Base-by-base conservation (phyloP, 30 jellyfish, hydroid and myxozoan species). In the Hydra vulgaris region DNA sequence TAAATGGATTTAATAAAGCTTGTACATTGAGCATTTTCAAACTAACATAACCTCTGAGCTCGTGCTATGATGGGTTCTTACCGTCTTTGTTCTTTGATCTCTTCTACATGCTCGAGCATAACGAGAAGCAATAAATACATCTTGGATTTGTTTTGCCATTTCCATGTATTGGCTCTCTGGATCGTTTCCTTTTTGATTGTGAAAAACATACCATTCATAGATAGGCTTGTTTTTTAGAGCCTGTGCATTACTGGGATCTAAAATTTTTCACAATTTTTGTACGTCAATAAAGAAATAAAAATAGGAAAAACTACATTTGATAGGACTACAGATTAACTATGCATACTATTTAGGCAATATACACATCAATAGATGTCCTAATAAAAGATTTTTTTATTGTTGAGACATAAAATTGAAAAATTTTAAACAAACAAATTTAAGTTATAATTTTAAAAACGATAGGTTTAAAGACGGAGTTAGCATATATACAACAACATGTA, bases 51-150 rank as follows among this genome's bases (percentile, higher is more conserved):
- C 12, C 61, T 40, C 61, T 12, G 12, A 40, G 61, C 12, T 40
- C 61, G 12, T 12, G 5, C 61, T 5, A 40, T 40, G 61, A 40
- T 40, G 61, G 23, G 7, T 22, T 23, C 85, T 78, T 54, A 78
- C 85, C 85, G 55, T 23, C 53, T 55, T 78, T 22, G 85, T 74
- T 20, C 69, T 55, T 15, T 15, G 61, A 25, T 78, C 77, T 23
- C 78, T 23, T 40, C 61, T 5, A 25, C 85, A 78, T 18, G 85
- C 82, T 53, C 69, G 27, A 77, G 69, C 85, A 23, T 78, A 78
- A n/a, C 69, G 67, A 76, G 23, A 25, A 19, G 27, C 79, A 53
- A 27, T 52, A 25, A 53, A 78, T 18, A 17, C 53, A 7, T 55
- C 78, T 23, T 53, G 55, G 27, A 78, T 21, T 54, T 53, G 27